Evolutionary conservation across 1,140 invertebrate genomes (phyloP).

Genomic region (Drosophila malerkotliana): DNA sequence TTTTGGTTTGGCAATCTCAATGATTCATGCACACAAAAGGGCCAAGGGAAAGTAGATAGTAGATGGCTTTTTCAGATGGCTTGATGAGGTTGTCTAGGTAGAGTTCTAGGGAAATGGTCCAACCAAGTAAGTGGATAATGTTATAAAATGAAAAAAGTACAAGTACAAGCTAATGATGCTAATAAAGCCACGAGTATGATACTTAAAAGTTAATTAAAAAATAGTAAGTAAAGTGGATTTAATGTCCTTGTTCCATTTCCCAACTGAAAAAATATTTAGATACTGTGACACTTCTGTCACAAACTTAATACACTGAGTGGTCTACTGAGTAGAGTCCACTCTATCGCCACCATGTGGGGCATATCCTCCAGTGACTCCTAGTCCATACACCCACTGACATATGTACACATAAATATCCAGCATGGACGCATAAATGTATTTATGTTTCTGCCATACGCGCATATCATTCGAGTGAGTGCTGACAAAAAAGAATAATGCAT

Average conservation of each 20-base stretch:
- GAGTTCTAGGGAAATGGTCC: neutral
- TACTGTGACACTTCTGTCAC: neutral
- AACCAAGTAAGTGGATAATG: neutral
- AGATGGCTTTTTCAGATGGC: neutral
- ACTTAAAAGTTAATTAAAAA: neutral
- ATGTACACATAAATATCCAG: conserved; percentile 14
- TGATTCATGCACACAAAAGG: conserved; percentile 58
- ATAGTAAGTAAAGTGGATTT: neutral
- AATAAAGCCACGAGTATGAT: neutral
- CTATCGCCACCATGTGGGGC: neutral
- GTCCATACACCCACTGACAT: neutral
- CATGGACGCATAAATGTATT: conserved; percentile 8
- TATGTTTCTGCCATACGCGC: conserved; percentile 21
- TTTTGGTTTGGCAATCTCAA: conserved; percentile 65
- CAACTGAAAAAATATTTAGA: neutral
- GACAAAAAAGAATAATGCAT: conserved; percentile 62
- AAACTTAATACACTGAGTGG: neutral
- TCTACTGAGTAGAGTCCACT: neutral
- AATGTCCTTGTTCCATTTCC: too few species aligned
- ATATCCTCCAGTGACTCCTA: neutral
- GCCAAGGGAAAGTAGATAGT: neutral
- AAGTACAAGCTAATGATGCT: too few species aligned
- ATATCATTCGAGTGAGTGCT: conserved; percentile 32
- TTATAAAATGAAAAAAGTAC: too few species aligned
- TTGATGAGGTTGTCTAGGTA: conserved; percentile 16